These are phyloP conservation scores for Girardinus metallicus DNA, from an alignment of 2,797 vertebrate species.

Conservation along the genomic window DNA sequence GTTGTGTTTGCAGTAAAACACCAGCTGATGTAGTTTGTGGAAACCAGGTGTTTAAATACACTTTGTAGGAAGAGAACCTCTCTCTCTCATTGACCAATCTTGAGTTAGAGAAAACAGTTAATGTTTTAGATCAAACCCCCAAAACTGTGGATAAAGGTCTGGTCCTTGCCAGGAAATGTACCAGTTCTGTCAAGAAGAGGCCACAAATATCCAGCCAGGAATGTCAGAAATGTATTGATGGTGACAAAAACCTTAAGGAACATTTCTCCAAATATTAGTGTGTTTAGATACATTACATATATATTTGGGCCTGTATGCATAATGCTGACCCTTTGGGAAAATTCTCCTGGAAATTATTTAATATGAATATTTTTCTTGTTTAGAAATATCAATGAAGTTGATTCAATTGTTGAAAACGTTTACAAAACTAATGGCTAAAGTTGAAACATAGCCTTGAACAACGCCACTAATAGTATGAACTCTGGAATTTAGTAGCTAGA, in stretches of 20 bases:
- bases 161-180: neutral
- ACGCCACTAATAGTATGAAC: neutral
- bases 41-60: neutral
- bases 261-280: neutral
- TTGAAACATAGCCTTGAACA: neutral
- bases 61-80: neutral
- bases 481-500: neutral
- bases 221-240: neutral
- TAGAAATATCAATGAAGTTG: neutral
- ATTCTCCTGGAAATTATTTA: neutral
- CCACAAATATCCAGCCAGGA: neutral
- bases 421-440: neutral
- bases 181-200: neutral
- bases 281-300: neutral
- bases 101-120: neutral
- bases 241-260: neutral
- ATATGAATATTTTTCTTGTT: neutral
- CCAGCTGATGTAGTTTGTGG: neutral
- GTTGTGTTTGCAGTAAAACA: slow-evolving; percentile 24
- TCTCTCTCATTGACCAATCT: neutral
- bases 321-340: neutral
- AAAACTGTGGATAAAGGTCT: neutral
- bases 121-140: neutral
- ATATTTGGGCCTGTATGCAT: neutral
- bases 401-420: neutral